Base-by-base conservation (phyloP, 1,140 invertebrate genomes). In the Drosophila ambigua region DNA sequence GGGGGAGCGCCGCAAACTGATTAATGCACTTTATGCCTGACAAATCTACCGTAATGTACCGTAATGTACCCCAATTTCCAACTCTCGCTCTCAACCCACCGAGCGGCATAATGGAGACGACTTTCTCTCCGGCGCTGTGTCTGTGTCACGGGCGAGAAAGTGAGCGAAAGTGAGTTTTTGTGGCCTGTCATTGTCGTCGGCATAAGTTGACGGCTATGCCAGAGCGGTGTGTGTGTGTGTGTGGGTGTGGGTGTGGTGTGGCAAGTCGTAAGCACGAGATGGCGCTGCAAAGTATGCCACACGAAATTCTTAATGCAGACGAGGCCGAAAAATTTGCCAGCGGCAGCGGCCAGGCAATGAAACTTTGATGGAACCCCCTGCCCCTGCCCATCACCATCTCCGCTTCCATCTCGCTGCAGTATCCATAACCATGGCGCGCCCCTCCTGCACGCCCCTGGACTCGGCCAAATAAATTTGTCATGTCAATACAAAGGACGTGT, bases 11-110 rank as follows among this genome's bases (percentile, higher is more conserved):
- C 60, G 50, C 79, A 60, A 81, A 73, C 76, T 81, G 79, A 81
- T 81, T 82, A 77, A 71, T 80, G 62, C 74, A 62, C 60, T 81
- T 81, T 82, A 57, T 81, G 53, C 74, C 71, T 76, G 69, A 77
- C 75, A 82, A 82, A 81, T 81, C 79, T 62, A 52, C 46, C 55
- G 57, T 64, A 64, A 67, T 48, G 39, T 67, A 69, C 51, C 55
- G 57, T 64, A 64, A 67, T 48, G 39, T 67, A 69, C 51, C 65
- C 44, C 39, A 24, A 49, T 58, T 69, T 46, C 43, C 50, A 69
- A 68, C 48, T 63, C 64, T 48, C 23, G 6, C 31, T 35, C 8
- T 8, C 31, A 0, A 35, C 31, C 26, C 35, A 66, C 44, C 5
- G 63, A 44, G 62, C 9, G 50, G 28, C 6, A 13, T 13, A 9